A percentile compares a stretch with the other conserved stretches of the same genome.
These are phyloP conservation scores for Tholera decimalis DNA, from an alignment of 2,888 invertebrate genomes.

Conservation along the genomic window DNA sequence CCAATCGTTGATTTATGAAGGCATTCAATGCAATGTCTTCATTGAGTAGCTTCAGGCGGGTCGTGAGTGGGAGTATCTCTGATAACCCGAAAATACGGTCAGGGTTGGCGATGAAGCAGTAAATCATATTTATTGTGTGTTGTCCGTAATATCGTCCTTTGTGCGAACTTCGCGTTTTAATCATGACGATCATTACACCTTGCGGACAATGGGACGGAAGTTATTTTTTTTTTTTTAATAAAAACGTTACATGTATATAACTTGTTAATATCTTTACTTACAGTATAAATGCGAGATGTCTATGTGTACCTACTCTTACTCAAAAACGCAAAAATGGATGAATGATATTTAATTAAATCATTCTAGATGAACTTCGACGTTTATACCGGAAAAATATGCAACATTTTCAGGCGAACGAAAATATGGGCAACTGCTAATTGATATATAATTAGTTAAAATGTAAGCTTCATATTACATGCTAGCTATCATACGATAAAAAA, in stretches of 20 bases:
- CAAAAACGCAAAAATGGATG: too few relatives aligned
- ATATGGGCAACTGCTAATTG: too few relatives aligned
- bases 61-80: conserved; percentile 87
- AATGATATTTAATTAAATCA: too few relatives aligned
- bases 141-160: conserved; percentile 81
- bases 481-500: too few relatives aligned
- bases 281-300: too few relatives aligned
- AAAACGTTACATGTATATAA: conserved; percentile 11
- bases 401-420: too few relatives aligned
- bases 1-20: conserved; percentile 82
- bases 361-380: too few relatives aligned
- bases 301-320: too few relatives aligned
- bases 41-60: conserved; percentile 85
- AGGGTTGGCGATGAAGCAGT: conserved; percentile 83
- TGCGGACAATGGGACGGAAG: conserved; percentile 59
- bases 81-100: conserved; percentile 85
- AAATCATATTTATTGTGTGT: conserved; percentile 87
- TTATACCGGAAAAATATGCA: too few relatives aligned
- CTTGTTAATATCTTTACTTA: too few relatives aligned
- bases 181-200: conserved; percentile 78
- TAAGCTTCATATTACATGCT: too few relatives aligned
- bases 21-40: conserved; percentile 87
- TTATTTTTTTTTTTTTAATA: conserved; percentile 28
- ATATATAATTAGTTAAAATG: conserved; percentile 1
- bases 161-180: conserved; percentile 77